These are phyloP conservation scores for Poicephalus meyeri DNA, from an alignment of 2,113 vertebrate species.

Conservation along the genomic window DNA sequence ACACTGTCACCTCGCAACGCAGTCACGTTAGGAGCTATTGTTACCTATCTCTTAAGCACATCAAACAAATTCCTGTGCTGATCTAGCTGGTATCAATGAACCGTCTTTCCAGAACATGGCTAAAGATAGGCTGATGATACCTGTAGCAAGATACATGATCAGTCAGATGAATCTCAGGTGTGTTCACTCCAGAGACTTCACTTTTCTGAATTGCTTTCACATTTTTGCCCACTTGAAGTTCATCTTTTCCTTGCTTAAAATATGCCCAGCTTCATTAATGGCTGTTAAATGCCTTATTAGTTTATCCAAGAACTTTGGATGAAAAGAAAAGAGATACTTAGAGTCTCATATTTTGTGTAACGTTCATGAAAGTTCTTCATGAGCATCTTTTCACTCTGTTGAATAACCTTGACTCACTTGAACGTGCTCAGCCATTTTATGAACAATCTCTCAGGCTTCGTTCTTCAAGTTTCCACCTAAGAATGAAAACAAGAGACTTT, in stretches of 20 bases:
- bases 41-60: conserved; percentile 65
- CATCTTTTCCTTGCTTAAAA: not conserved
- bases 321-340: not conserved
- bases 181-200: not conserved
- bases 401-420: not conserved
- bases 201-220: not conserved
- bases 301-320: not conserved
- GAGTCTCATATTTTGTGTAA: not conserved
- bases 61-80: conserved; percentile 57
- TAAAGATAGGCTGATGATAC: conserved; percentile 21
- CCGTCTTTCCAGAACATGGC: not conserved
- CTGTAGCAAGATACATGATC: not conserved
- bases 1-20: conserved; percentile 73
- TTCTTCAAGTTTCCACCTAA: not conserved
- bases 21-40: conserved; percentile 62
- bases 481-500: not conserved
- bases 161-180: not conserved
- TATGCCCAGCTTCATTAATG: not conserved
- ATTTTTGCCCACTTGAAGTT: not conserved
- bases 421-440: not conserved
- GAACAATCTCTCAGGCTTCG: not conserved
- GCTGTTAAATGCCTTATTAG: not conserved
- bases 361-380: not conserved
- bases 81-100: not conserved
- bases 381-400: not conserved